phyloP scores from a whole-genome alignment of 2,113 vertebrate species.

The Oreochromis niloticus region DNA sequence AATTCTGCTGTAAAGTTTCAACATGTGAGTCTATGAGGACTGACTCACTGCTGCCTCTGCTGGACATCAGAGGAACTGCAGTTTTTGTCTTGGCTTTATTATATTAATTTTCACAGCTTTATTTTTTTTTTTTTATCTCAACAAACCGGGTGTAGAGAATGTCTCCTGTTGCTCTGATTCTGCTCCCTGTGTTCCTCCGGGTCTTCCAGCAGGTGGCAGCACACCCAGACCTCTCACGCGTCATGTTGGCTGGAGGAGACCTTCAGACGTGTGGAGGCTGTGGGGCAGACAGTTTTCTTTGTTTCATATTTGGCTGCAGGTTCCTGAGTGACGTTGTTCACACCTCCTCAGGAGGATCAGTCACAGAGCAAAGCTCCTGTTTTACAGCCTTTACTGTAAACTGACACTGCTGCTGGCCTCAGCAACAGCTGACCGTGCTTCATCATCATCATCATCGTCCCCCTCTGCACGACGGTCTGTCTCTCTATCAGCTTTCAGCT shows the following conservation, averaged over 20 bases:
- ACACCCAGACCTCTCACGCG: neutral
- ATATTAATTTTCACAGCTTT: neutral
- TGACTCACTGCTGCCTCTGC: neutral
- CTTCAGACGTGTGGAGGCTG: neutral
- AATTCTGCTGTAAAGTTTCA: neutral
- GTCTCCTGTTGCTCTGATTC: too few species aligned
- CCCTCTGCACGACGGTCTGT: neutral
- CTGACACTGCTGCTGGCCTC: neutral
- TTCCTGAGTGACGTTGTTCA: rapidly evolving
- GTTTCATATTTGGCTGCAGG: neutral
- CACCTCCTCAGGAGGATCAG: neutral
- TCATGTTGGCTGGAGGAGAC: neutral
- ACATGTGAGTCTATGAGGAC: neutral
- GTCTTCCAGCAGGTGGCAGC: neutral
- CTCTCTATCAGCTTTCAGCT: neutral
- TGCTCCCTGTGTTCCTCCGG: neutral
- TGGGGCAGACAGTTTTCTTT: rapidly evolving
- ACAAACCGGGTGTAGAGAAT: rapidly evolving
- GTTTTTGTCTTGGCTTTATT: rapidly evolving
- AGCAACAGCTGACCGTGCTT: neutral
- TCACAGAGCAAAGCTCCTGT: neutral
- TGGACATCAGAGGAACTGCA: neutral
- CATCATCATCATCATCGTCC: neutral
- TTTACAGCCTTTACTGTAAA: neutral
- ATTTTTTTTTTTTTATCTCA: rapidly evolving